Percentiles rank a stretch among this genome's conserved stretches.
These are phyloP conservation scores for Carassius auratus DNA, from an alignment of 2,113 vertebrate genomes.

Conservation along the genomic window DNA sequence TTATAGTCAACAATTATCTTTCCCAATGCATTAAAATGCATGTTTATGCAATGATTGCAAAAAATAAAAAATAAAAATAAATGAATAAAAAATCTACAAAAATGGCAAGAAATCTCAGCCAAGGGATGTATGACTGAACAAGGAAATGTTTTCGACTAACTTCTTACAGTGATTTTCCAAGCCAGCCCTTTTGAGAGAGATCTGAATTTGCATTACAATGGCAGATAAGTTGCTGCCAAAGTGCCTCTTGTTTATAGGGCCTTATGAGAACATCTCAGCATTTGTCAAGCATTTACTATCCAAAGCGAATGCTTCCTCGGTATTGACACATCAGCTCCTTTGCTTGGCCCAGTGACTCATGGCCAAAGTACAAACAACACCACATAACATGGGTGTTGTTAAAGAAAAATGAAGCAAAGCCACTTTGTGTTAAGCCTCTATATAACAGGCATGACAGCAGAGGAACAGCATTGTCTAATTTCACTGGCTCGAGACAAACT, in stretches of 20 bases:
- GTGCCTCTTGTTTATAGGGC: constrained; percentile 27
- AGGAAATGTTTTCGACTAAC: background rate
- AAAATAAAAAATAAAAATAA: background rate
- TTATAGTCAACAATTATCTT: background rate
- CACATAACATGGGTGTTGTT: background rate
- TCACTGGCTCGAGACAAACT: constrained; percentile 1
- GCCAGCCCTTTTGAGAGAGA: constrained; percentile 1
- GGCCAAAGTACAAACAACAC: background rate
- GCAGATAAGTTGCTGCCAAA: background rate
- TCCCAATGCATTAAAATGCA: background rate
- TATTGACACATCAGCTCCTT: background rate
- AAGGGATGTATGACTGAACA: background rate
- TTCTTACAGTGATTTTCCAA: background rate
- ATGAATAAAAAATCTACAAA: background rate
- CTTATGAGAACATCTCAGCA: constrained; percentile 15
- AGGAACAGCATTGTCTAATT: background rate
- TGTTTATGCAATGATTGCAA: background rate
- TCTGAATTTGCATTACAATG: constrained; percentile 41
- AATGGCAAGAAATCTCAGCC: background rate
- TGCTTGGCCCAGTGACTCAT: background rate
- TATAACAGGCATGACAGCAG: background rate
- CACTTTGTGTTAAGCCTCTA: background rate
- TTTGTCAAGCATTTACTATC: constrained; percentile 16
- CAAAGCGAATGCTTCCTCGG: background rate
- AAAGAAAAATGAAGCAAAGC: background rate